Evolutionary conservation across 2,888 invertebrate species (phyloP).

Genomic region (Drosophila macrothrix): DNA sequence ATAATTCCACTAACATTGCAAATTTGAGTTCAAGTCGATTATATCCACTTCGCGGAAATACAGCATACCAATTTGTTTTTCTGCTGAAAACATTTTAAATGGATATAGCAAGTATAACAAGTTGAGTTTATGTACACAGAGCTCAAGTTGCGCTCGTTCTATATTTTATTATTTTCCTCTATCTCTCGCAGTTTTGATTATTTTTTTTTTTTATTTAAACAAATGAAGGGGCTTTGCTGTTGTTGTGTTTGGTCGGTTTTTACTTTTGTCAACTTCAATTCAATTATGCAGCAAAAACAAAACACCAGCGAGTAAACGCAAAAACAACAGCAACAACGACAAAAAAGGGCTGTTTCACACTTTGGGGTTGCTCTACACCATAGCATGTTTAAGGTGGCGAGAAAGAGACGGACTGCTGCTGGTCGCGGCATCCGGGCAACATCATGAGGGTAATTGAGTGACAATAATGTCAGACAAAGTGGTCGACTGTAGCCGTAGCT

Average conservation of each 20-base stretch:
- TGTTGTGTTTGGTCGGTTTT: slow-evolving; percentile 58
- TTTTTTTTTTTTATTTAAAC: slow-evolving; percentile 58
- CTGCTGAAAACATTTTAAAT: neutral
- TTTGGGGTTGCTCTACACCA: slow-evolving; percentile 65
- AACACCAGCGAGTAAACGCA: slow-evolving; percentile 9
- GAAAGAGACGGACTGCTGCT: slow-evolving; percentile 46
- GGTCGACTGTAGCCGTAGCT: slow-evolving; percentile 42
- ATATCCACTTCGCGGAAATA: neutral
- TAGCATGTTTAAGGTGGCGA: slow-evolving; percentile 1
- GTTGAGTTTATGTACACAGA: slow-evolving; percentile 46
- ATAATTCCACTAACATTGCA: neutral
- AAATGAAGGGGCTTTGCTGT: slow-evolving; percentile 55
- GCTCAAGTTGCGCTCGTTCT: slow-evolving; percentile 14
- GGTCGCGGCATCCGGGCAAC: slow-evolving; percentile 52
- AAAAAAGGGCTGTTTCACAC: slow-evolving; percentile 60
- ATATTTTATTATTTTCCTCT: slow-evolving; percentile 7
- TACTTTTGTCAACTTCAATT: slow-evolving; percentile 82
- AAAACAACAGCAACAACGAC: slow-evolving; percentile 1
- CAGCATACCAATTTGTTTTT: neutral
- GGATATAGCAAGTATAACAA: slow-evolving; percentile 18
- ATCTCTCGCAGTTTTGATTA: neutral
- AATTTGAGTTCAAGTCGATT: neutral
- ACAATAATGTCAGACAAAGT: slow-evolving; percentile 82
- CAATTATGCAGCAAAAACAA: slow-evolving; percentile 80
- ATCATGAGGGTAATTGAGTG: slow-evolving; percentile 85